phyloP scores from a whole-genome alignment of 2,888 invertebrate species.

The Phorcus lineatus region DNA sequence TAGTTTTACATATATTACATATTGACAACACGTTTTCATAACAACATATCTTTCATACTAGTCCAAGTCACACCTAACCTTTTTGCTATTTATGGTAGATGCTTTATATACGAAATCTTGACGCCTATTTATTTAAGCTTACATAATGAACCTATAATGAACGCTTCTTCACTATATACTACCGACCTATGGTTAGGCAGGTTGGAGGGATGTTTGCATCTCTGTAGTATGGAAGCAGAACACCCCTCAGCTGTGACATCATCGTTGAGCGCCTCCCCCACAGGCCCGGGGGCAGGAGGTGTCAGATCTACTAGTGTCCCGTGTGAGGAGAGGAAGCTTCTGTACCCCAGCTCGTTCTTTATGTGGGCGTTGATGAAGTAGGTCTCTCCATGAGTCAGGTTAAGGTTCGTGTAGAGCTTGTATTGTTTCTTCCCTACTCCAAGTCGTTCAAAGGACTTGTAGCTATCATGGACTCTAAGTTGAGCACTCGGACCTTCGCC shows the following conservation, averaged over 20 bases:
- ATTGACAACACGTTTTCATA: too few species aligned
- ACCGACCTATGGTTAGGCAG: constrained; percentile 29
- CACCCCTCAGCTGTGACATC: constrained; percentile 11
- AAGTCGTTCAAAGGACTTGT: constrained; percentile 38
- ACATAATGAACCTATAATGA: too few species aligned
- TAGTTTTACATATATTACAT: too few species aligned
- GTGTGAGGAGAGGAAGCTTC: constrained; percentile 13
- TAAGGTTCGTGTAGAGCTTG: constrained; percentile 1
- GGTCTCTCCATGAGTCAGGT: constrained; percentile 27
- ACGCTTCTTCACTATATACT: too few species aligned
- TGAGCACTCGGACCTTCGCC: constrained; percentile 34
- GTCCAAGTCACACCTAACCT: too few species aligned
- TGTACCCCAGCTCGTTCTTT: constrained; percentile 33
- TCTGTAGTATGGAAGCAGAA: constrained; percentile 16
- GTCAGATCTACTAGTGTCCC: constrained; percentile 35
- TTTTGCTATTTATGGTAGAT: too few species aligned
- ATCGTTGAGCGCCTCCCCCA: constrained; percentile 23
- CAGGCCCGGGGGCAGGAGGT: constrained; percentile 34
- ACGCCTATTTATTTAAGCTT: too few species aligned
- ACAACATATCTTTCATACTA: too few species aligned
- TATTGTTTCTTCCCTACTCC: constrained; percentile 33
- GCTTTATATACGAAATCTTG: too few species aligned
- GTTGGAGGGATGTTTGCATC: neutral
- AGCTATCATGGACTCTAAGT: constrained; percentile 32
- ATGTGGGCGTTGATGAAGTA: constrained; percentile 36